Evolutionary conservation across 2,797 vertebrate species (phyloP).

Genomic region (Eulemur albifrons): DNA sequence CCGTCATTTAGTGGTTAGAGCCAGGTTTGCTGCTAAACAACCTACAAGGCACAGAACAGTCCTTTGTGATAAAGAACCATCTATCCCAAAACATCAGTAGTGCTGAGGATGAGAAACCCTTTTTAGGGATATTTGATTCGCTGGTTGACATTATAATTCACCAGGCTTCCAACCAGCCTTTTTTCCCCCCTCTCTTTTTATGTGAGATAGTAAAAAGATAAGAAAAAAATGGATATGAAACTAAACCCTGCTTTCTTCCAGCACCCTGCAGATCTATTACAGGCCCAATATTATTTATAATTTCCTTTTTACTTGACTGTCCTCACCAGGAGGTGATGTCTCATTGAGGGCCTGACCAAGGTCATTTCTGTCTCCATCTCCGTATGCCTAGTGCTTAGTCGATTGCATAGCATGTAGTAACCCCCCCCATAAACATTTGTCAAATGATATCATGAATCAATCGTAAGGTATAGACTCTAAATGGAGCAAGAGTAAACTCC

Average conservation of each 20-base stretch:
- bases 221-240: neutral
- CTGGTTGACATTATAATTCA: neutral
- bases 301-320: neutral
- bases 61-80: neutral
- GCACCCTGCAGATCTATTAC: neutral
- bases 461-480: neutral
- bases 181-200: neutral
- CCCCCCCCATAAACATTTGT: neutral
- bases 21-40: fast-evolving
- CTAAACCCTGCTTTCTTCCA: neutral
- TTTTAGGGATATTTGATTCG: neutral
- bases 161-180: neutral
- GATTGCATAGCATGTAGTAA: fast-evolving
- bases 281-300: fast-evolving
- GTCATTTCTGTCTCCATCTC: neutral
- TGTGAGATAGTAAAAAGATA: neutral
- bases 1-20: too few relatives aligned
- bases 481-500: neutral
- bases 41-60: fast-evolving
- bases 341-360: fast-evolving
- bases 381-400: fast-evolving
- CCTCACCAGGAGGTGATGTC: fast-evolving
- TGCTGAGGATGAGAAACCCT: neutral
- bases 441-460: neutral
- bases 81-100: neutral